phyloP scores from a whole-genome alignment of 2,113 vertebrate species.

The Campylomormyrus numenius region DNA sequence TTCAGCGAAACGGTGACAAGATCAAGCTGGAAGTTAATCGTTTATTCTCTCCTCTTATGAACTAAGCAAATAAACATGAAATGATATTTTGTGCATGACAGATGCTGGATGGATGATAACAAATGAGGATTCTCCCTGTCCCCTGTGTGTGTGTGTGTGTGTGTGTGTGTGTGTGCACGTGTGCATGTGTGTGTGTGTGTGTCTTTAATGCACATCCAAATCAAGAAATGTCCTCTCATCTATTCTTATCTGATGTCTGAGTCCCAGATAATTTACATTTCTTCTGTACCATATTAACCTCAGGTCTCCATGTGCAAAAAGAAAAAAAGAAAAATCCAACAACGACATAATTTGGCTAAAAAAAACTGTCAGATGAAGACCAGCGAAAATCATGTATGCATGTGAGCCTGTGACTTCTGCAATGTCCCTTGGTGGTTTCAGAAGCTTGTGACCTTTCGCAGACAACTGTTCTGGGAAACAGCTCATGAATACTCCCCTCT shows the following conservation, averaged over 20 bases:
- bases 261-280: neutral
- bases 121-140: constrained; percentile 40
- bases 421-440: neutral
- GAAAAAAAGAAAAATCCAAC: neutral
- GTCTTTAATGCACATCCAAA: neutral
- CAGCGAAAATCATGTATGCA: neutral
- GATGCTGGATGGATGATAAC: constrained; percentile 42
- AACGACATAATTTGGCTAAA: neutral
- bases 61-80: constrained; percentile 60
- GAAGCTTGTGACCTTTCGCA: neutral
- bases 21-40: constrained; percentile 67
- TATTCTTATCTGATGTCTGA: neutral
- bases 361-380: constrained; percentile 8
- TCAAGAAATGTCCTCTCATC: neutral
- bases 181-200: neutral
- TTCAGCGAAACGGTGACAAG: constrained; percentile 61
- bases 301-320: neutral
- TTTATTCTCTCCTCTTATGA: constrained; percentile 49
- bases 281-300: constrained; percentile 11
- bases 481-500: constrained; percentile 7
- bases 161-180: neutral
- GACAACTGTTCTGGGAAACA: neutral
- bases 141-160: constrained; percentile 10
- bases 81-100: constrained; percentile 48
- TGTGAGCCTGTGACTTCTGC: neutral